Base-by-base conservation (phyloP, 1,140 invertebrate genomes). In the Lepidurus couesii region DNA sequence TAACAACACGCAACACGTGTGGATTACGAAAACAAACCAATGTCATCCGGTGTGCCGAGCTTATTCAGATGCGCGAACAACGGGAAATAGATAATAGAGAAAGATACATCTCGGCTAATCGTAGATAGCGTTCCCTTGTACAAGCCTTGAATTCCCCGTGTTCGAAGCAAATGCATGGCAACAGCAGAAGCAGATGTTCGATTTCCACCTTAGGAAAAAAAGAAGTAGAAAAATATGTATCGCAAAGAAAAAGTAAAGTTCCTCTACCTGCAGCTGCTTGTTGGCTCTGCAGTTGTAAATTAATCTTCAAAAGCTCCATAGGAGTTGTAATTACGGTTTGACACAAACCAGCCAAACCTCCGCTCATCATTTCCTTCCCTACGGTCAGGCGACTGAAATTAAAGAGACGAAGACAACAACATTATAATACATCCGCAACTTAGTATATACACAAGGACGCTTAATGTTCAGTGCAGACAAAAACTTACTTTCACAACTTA, bases 271-370 rank as follows among this genome's bases (percentile, higher is more conserved):
- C 96, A 75, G 95, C 95, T 88, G 98, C 96, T 87, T 99, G 98
- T 42, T 79, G 78, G 73, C 43, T 75, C 44, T 74, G 44, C 78
- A 79, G 34, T 26, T 80, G 79, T 89, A 99, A 91, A 87, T 99
- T 97, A 84, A 99, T 99, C 88, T 99, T 99, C 0, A 99, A 87
- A 75, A 99, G 88, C 86, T 99, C 98, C 98, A 99, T 99, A 0
- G 98, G 98, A 11, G 98, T 99, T 43, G 98, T 99, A 75, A 99
- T 90, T 44, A 98, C 89, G 82, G 99, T 98, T 89, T 99, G 98
- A 87, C 96, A 99, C 80, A 97, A 90, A 75, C 98, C 98, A 13
- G 98, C 98, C 81, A 91, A 87, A 34, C 93, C 97, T 77, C 98
- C 98, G 45, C 97, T 95, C 44, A 93, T 80, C 92, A 98, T 95